A percentile compares a stretch with the other conserved stretches of the same genome.
Conservation (phyloP, 1,140 invertebrate species). For the Triops cancriformis region DNA sequence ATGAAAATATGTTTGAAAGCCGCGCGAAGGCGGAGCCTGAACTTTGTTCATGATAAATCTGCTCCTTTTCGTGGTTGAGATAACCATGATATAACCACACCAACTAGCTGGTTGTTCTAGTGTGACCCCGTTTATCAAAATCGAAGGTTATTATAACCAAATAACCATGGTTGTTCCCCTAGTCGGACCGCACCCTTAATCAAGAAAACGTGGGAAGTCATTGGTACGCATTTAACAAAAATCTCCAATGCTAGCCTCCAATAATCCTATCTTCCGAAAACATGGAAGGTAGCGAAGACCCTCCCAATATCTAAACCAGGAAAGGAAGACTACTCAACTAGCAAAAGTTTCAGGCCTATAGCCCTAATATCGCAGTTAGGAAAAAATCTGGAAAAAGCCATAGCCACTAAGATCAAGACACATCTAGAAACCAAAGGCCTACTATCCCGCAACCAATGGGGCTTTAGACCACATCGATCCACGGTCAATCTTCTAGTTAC, state of each 20-base stretch:
- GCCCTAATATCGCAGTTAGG: not conserved
- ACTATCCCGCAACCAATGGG: constrained; percentile 12
- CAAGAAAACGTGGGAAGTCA: not conserved
- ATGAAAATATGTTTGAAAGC: too few relatives aligned
- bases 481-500: not conserved
- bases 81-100: too few relatives aligned
- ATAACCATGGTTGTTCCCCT: too few relatives aligned
- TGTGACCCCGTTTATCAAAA: too few relatives aligned
- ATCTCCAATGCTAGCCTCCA: constrained; percentile 4
- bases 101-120: too few relatives aligned
- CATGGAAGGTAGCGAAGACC: constrained; percentile 8
- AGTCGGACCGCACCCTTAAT: not conserved
- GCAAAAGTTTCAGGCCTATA: constrained; percentile 14
- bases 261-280: not conserved
- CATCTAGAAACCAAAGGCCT: not conserved
- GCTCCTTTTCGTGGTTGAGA: too few relatives aligned
- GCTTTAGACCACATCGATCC: not conserved
- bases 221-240: not conserved
- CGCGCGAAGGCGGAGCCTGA: too few relatives aligned
- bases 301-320: constrained; percentile 12
- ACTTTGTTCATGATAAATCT: too few relatives aligned
- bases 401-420: not conserved
- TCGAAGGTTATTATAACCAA: too few relatives aligned
- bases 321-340: not conserved
- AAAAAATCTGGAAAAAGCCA: constrained; percentile 16